phyloP scores from a whole-genome alignment of 2,113 vertebrate genomes.

The Struthidea cinerea region DNA sequence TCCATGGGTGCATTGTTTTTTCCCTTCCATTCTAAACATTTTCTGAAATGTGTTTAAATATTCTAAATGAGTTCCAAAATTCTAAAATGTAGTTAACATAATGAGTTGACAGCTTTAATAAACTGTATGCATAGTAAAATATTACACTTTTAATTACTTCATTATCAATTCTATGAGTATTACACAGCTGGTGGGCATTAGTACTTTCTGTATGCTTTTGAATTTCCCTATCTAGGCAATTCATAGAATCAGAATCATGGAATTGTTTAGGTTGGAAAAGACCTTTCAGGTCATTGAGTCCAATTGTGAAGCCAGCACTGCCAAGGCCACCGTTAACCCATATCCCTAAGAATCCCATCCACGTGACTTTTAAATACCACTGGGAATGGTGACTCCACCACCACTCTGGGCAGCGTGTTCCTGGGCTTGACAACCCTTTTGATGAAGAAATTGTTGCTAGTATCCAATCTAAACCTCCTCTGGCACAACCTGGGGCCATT shows the following conservation, averaged over 20 bases:
- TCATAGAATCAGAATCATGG: neutral
- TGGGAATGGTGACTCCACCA: neutral
- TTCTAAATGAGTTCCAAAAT: constrained; percentile 6
- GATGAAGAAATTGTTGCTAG: neutral
- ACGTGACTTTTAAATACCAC: neutral
- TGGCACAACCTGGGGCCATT: neutral
- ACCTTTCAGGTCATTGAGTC: neutral
- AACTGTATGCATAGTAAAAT: neutral
- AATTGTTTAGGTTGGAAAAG: neutral
- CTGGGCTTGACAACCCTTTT: neutral
- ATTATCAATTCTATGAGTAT: constrained; percentile 22
- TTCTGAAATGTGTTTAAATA: neutral
- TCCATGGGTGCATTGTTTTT: neutral
- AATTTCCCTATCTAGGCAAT: constrained; percentile 23
- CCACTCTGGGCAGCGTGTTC: neutral
- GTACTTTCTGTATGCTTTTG: neutral
- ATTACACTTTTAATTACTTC: constrained; percentile 20
- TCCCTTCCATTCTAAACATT: neutral
- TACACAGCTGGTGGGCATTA: constrained; percentile 23
- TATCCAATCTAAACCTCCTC: neutral
- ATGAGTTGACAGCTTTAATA: constrained; percentile 15
- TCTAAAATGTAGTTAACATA: neutral
- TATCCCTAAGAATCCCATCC: neutral
- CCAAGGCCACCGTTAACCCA: neutral
- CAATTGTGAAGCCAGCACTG: neutral